Evolutionary conservation across 2,797 vertebrate genomes (phyloP), one percentile per base, ranked within the genome.

Genomic region (Eremophila alpestris): DNA sequence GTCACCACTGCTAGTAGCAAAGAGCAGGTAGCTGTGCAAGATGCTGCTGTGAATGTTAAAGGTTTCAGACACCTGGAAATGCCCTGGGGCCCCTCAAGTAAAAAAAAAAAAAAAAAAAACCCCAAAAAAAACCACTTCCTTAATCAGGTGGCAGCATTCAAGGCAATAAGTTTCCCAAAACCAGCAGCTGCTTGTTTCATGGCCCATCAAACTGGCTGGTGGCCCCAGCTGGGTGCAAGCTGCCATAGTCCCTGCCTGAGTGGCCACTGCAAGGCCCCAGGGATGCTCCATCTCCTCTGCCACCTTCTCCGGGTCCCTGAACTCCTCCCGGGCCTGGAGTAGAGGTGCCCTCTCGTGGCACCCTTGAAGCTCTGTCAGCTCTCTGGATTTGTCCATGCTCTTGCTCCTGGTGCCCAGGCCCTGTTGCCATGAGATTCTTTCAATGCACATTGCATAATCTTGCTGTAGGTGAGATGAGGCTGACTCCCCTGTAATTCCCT

Each of bases 291-390:
- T 23, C 9, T 69, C n/a, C 6, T 41, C 46, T 3, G 17, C 0
- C 23, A 14, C 9, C 7, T 4, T 36, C 64, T 49, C 45, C 13
- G 13, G 4, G 49, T 15, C 5, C 0, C 48, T 22, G 26, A 6
- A 56, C 26, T 52, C 23, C 13, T 70, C 26, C 60, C 5, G 52
- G 65, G 21, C 38, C 71, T 87, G 71, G 48, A 77, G 41, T 19
- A 54, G 91, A 92, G 46, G 17, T 70, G 89, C 94, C 95, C 93
- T 91, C 95, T 89, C 59, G 94, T 95, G 95, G 91, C 60, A 83
- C 21, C 5, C 34, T 2, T 3, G 21, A 13, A 79, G 36, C 26
- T 52, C 52, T 24, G 38, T 48, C 54, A 48, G 11, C 30, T 41
- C 30, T 27, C 46, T 10, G 49, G 13, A 22, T 46, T 11, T 1